phyloP scores from a whole-genome alignment of 2,113 vertebrate species.

The Odocoileus hemionus region DNA sequence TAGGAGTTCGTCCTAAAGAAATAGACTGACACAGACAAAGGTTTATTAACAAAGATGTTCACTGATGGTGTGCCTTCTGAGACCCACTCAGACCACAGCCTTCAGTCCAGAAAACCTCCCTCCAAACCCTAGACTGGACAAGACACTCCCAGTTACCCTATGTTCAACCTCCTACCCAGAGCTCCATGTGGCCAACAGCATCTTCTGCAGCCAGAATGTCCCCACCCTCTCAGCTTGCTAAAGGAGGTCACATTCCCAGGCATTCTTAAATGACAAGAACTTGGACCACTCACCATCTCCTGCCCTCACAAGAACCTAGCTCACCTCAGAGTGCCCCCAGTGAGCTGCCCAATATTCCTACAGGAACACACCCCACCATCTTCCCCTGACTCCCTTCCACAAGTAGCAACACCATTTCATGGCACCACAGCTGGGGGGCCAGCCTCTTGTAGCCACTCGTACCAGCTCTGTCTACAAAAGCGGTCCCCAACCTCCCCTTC shows the following conservation, averaged over 20 bases:
- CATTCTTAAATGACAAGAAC: not conserved
- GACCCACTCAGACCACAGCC: not conserved
- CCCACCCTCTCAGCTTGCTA: not conserved
- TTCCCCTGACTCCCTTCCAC: not conserved
- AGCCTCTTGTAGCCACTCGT: not conserved
- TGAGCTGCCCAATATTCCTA: rapidly evolving
- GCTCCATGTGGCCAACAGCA: rapidly evolving
- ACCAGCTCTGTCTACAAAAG: not conserved
- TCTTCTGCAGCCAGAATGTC: not conserved
- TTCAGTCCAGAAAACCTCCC: not conserved
- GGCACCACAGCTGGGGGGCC: not conserved
- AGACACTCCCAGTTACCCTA: not conserved
- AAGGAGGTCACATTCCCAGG: not conserved
- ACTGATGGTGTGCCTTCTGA: not conserved
- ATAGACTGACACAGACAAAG: not conserved
- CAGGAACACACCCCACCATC: not conserved
- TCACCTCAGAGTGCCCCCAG: not conserved
- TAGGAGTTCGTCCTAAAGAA: not conserved
- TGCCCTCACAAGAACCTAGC: not conserved
- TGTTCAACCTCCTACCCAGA: not conserved
- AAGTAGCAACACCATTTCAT: rapidly evolving
- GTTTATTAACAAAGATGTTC: not conserved
- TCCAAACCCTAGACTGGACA: no score
- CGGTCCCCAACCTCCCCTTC: rapidly evolving
- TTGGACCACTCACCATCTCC: no score